A percentile compares a stretch with the other conserved stretches of the same genome.
These are phyloP conservation scores for Calameuta pallipes DNA, from an alignment of 2,888 invertebrate genomes.

Conservation along the genomic window DNA sequence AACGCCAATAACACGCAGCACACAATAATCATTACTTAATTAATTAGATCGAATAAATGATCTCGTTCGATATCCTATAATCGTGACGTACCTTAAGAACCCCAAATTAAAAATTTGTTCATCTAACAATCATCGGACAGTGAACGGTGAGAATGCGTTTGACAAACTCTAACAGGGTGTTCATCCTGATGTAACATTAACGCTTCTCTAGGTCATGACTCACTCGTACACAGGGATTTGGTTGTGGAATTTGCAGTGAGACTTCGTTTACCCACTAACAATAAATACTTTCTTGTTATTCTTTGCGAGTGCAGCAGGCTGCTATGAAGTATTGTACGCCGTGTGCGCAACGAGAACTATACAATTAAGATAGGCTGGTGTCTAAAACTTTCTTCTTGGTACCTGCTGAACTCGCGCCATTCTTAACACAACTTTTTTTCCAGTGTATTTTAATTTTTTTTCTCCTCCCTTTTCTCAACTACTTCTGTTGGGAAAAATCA, in stretches of 20 bases:
- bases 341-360: background rate
- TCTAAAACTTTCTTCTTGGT: background rate
- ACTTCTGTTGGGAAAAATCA: background rate
- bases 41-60: background rate
- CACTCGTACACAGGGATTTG: slow-evolving; percentile 17
- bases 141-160: background rate
- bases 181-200: background rate
- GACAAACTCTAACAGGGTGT: background rate
- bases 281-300: slow-evolving; percentile 7
- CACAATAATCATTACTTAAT: slow-evolving; percentile 16
- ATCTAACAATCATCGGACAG: background rate
- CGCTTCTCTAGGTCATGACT: background rate
- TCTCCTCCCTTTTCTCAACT: background rate
- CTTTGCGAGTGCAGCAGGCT: background rate
- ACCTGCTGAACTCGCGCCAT: background rate
- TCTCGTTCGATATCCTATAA: background rate
- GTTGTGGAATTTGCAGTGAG: slow-evolving; percentile 40
- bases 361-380: too few species aligned
- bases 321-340: background rate
- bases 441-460: background rate
- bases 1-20: slow-evolving; percentile 37
- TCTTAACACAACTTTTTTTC: background rate
- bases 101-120: background rate
- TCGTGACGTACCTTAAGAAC: background rate
- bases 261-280: slow-evolving; percentile 36